These are phyloP conservation scores for Pelodytes ibericus DNA, from an alignment of 2,797 vertebrate genomes.

Conservation along the genomic window DNA sequence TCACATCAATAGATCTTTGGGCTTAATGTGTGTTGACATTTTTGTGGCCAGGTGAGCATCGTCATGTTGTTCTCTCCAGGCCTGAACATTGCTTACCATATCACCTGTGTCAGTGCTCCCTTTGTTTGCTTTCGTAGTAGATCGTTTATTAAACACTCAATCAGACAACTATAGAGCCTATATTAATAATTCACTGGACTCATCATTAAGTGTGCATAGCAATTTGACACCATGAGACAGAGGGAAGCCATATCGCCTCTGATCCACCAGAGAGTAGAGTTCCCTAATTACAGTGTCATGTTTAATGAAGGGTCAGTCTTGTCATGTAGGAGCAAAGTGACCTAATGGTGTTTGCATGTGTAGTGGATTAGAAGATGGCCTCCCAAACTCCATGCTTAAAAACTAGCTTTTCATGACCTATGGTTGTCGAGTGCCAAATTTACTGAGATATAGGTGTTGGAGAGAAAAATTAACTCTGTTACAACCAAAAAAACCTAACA, in stretches of 20 bases:
- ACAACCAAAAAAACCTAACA: too few relatives aligned
- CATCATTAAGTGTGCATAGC: conserved; percentile 11
- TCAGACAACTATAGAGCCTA: conserved; percentile 4
- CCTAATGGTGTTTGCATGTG: neutral
- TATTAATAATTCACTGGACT: conserved; percentile 50
- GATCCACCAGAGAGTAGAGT: neutral
- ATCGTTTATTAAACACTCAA: neutral
- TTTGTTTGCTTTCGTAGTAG: conserved; percentile 34
- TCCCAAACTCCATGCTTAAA: neutral
- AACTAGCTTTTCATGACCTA: too few relatives aligned
- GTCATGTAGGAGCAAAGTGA: neutral
- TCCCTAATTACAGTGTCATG: conserved; percentile 5
- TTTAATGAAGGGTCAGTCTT: neutral
- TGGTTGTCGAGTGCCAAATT: too few relatives aligned
- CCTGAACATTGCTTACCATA: conserved; percentile 12
- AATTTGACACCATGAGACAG: conserved; percentile 38
- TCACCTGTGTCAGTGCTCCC: conserved; percentile 4
- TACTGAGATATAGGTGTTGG: too few relatives aligned
- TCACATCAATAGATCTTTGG: neutral
- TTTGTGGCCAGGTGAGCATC: neutral
- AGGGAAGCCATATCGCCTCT: conserved; percentile 16
- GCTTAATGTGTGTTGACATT: neutral
- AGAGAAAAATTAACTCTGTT: too few relatives aligned
- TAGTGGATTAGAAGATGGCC: neutral
- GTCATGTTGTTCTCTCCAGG: neutral